Evolutionary conservation across 2,797 vertebrate genomes (phyloP), one percentile per base, ranked within the genome.

Genomic region (Schizothorax lantsangensis): DNA sequence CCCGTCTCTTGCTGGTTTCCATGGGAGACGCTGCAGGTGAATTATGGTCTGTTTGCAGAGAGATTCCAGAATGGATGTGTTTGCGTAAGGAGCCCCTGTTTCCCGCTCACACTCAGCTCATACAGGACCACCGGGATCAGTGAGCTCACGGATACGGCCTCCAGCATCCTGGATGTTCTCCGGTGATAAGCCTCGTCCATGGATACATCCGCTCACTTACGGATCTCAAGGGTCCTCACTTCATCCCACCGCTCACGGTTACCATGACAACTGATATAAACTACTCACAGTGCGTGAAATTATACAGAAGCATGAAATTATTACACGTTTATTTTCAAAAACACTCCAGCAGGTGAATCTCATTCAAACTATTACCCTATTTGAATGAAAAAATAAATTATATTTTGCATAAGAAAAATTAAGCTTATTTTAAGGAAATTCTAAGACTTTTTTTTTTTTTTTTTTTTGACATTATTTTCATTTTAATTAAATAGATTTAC

Each of bases 111-210:
- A 90, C 87, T 92, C 89, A 85, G 43, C 43, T 79, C 73, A 69
- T n/a, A 82, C 84, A 45, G 36, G 72, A 84, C 33, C 38, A 71
- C 85, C 86, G 88, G 75, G 91, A 79, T 78, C 74, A 79, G 84
- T 88, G 77, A 79, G 85, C 86, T 87, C 84, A 86, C 93, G 93
- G 94, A 96, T 93, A 79, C 89, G 0, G 85, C 89, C 92, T 95
- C 94, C 95, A 95, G 94, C 90, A 95, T 96, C 95, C 95, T 95
- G 95, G 92, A 96, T 96, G 92, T 90, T 94, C 89, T 43, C 79
- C 30, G 66, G 78, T 74, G 83, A 85, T 94, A 92, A 95, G 90
- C 88, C 92, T 88, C 87, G 82, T 88, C 94, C 95, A 94, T 95
- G 95, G 95, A 93, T 90, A 96, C 93, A 73, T 64, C 72, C n/a